Evolutionary conservation across 2,888 invertebrate species (phyloP).

Genomic region (Cryptosula pallasiana): DNA sequence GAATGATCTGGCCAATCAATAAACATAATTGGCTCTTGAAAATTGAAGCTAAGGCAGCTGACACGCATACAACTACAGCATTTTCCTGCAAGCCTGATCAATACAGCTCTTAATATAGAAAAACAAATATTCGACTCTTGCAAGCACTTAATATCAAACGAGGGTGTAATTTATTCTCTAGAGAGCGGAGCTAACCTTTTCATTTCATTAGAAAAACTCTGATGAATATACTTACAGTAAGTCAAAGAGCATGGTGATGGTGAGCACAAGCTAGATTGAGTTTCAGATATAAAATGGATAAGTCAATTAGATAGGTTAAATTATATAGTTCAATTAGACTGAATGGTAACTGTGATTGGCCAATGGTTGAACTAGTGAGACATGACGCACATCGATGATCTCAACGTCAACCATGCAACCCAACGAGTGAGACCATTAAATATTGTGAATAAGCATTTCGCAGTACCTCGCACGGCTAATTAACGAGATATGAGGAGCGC

Average conservation of each 20-base stretch:
- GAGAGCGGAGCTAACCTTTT: background rate
- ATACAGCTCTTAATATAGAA: background rate
- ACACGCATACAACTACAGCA: background rate
- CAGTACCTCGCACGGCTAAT: too few species aligned
- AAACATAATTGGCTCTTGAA: background rate
- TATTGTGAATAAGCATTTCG: too few species aligned
- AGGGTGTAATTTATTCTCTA: background rate
- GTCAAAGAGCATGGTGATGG: slow-evolving; percentile 6
- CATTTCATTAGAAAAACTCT: background rate
- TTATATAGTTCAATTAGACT: background rate
- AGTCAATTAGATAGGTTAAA: too few species aligned
- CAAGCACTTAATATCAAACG: background rate
- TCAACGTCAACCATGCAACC: too few species aligned
- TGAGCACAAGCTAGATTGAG: too few species aligned
- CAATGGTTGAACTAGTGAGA: background rate
- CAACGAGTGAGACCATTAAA: too few species aligned
- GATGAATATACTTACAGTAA: background rate
- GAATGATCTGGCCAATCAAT: background rate
- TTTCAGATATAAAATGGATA: too few species aligned
- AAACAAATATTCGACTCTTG: background rate
- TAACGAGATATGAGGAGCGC: too few species aligned
- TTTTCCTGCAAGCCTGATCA: background rate
- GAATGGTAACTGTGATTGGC: background rate
- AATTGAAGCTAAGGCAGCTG: background rate
- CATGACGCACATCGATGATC: slow-evolving; percentile 12